Evolutionary conservation across 2,113 vertebrate species (phyloP).

Genomic region (Galemys pyrenaicus): DNA sequence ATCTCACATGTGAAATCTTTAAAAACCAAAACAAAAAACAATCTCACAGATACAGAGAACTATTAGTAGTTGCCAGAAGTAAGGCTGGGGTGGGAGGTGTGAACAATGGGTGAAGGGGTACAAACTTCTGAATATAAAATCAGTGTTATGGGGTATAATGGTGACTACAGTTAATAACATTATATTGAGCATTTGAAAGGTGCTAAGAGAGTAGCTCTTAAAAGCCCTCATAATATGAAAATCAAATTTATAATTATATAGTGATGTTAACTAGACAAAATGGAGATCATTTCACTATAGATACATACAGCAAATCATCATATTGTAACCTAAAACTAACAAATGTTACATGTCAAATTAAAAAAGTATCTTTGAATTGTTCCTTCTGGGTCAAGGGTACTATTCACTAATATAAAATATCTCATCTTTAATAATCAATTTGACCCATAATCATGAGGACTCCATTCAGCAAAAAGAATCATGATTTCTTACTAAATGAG

Average conservation of each 20-base stretch:
- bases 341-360: too few species aligned
- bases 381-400: background rate
- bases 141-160: background rate
- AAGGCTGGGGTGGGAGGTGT: background rate
- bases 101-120: background rate
- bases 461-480: background rate
- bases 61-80: background rate
- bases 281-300: too few species aligned
- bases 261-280: too few species aligned
- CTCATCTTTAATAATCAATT: background rate
- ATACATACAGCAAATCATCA: too few species aligned
- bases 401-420: background rate
- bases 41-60: background rate
- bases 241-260: too few species aligned
- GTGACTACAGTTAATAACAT: background rate
- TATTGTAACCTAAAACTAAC: too few species aligned
- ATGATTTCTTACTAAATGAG: background rate
- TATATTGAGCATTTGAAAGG: background rate
- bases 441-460: background rate
- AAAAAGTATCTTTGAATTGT: background rate
- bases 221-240: too few species aligned
- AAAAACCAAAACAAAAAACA: background rate
- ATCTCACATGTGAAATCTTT: background rate
- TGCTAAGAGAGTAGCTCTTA: too few species aligned
- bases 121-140: background rate